Evolutionary conservation across 2,113 vertebrate genomes (phyloP), one percentile per base, ranked within the genome.

Genomic region (Ictidomys tridecemlineatus): DNA sequence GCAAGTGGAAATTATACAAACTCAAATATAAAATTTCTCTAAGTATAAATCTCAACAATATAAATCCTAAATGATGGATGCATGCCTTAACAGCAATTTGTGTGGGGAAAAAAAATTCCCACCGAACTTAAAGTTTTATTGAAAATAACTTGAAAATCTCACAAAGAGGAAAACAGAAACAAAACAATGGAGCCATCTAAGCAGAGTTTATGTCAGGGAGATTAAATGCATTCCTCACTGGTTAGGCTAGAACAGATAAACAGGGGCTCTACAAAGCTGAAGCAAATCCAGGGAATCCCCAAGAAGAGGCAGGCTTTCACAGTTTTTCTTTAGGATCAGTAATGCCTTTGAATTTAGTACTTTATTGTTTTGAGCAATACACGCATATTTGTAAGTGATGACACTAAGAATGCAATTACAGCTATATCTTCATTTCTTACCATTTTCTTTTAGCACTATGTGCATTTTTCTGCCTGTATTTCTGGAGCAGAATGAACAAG

Each of bases 141-240:
- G 58, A 96, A 89, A 94, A 48, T 56, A 88, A 88, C 34, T 32
- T 80, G 20, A 89, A 89, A 65, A 82, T 70, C 20, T 10, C 42
- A 56, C 22, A 45, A 56, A 85, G 42, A 39, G 12, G 48, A 53
- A 83, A 85, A 83, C 20, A 42, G 65, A 87, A 73, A 51, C 28
- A 83, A n/a, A 87, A 77, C 1, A 34, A 8, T 6, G 16, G 56
- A n/a, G 32, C 28, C 13, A 32, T 56, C 10, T 14, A 78, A 69
- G 39, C 72, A 92, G 32, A 30, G 24, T 56, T 73, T 34, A 3
- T 16, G 45, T 53, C 28, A 78, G 37, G 28, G 74, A 56, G 7
- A 28, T 45, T 61, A 56, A 12, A 42, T 65, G 48, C 45, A 48
- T 11, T 84, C 17, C 34, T 74, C 14, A 24, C 4, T 37, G 17